Conservation (phyloP, 2,888 invertebrate species). For the Lepidocyrtoides sp. region DNA sequence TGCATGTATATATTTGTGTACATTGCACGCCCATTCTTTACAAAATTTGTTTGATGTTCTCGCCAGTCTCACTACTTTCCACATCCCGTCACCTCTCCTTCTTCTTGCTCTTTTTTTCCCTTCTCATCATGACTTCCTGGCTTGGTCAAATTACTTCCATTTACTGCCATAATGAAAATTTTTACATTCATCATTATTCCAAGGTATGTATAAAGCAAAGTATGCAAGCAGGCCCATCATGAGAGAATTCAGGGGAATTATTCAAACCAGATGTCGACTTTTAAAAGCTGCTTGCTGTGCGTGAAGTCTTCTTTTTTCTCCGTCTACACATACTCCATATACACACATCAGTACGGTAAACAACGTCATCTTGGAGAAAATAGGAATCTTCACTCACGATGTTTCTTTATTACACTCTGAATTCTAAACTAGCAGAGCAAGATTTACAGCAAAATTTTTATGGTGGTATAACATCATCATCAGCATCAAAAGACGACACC, state of each 20-base stretch:
- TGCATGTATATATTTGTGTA: not conserved
- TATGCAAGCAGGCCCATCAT: slow-evolving; percentile 11
- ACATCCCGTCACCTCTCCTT: slow-evolving; percentile 36
- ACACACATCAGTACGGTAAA: not conserved
- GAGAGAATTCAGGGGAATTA: slow-evolving; percentile 41
- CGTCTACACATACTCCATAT: not conserved
- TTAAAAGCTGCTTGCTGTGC: slow-evolving; percentile 23
- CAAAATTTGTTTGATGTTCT: slow-evolving; percentile 16
- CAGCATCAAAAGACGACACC: not conserved
- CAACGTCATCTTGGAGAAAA: slow-evolving; percentile 26
- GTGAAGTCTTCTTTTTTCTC: not conserved
- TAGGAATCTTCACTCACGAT: not conserved
- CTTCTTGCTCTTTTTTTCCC: not conserved
- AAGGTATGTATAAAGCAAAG: not conserved
- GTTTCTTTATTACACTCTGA: not conserved
- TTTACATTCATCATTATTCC: slow-evolving; percentile 10
- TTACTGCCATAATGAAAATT: slow-evolving; percentile 52
- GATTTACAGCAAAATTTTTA: slow-evolving; percentile 24
- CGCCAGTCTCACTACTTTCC: slow-evolving; percentile 13
- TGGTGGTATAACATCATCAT: not conserved
- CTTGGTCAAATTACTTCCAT: slow-evolving; percentile 54
- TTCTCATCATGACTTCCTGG: slow-evolving; percentile 43
- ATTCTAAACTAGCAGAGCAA: not conserved
- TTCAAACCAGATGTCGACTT: slow-evolving; percentile 60
- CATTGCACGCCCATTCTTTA: slow-evolving; percentile 22